Evolutionary conservation across 2,888 invertebrate species (phyloP), one percentile per base, ranked within the genome.

Genomic region (Macrophya annulata): DNA sequence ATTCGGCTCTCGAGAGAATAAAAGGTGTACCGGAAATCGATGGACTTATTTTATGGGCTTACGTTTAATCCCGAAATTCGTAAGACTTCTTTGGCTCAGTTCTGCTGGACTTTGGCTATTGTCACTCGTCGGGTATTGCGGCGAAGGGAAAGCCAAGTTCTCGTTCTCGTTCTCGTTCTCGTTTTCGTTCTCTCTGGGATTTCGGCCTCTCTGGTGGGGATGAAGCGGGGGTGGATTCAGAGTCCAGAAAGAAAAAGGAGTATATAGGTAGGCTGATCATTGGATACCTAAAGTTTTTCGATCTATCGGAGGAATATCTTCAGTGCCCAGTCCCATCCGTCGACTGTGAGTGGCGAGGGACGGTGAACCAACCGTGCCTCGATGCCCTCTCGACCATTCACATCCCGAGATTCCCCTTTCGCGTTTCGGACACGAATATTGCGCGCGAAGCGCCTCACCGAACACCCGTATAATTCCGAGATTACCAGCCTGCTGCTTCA

Each of bases 11-110:
- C 48, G 55, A 55, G 55, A 25, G 51, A 55, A 77, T 77, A 77
- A 55, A 77, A 77, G 59, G 62, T 62, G 81, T 81, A 81, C 62
- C 81, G 81, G 62, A 59, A 81, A 81, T 81, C 81, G 81, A 81
- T 81, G 40, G 81, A 81, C 62, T 81, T 81, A 81, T 81, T 81
- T 81, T 81, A 59, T 62, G 81, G 81, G 81, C n/a, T 81, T 62
- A 62, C n/a, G 51, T 62, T 81, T 81, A 81, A 59, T 81, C 81
- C 81, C 12, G 43, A 81, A 81, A 81, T 81, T 81, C 59, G 62
- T 25, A 62, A 62, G 81, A 43, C 59, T 62, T 59, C 21, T 59
- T 40, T 31, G 43, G 59, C 59, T 62, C 51, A 74, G 72, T 55
- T 77, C 55, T 17, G 31, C 31, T n/a, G 51, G 77, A 77, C 77